Percentiles rank a stretch among this genome's conserved stretches.
phyloP scores from a whole-genome alignment of 2,113 vertebrate genomes.

The Laterallus jamaicensis region DNA sequence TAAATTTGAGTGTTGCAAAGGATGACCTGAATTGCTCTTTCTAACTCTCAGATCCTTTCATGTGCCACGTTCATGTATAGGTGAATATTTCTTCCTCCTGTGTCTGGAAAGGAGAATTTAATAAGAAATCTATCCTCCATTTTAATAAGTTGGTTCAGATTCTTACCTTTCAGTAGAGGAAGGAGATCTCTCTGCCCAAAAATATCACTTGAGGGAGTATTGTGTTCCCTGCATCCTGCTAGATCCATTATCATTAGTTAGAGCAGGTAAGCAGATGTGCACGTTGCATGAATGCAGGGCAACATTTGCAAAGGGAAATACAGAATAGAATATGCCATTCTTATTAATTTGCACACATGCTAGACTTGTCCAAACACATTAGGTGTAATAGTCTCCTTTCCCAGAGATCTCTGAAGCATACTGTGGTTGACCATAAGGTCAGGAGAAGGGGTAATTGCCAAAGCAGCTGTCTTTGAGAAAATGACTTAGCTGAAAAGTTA shows the following conservation, averaged over 20 bases:
- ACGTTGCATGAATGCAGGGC: constrained; percentile 30
- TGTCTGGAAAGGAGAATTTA: not conserved
- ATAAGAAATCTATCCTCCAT: not conserved
- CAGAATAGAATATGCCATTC: not conserved
- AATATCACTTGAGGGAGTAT: constrained; percentile 46
- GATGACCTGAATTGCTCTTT: not conserved
- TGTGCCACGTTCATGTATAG: not conserved
- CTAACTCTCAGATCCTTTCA: not conserved
- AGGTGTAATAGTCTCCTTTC: constrained; percentile 53
- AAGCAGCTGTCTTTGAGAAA: constrained; percentile 63
- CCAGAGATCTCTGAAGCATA: constrained; percentile 55
- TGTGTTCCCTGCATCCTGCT: constrained; percentile 54
- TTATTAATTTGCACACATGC: constrained; percentile 67
- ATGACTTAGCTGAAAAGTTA: constrained; percentile 21
- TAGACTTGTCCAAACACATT: constrained; percentile 68
- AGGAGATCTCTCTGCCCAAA: not conserved
- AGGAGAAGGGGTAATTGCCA: constrained; percentile 64
- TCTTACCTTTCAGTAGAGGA: not conserved
- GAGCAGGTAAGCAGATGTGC: constrained; percentile 74
- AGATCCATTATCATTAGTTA: constrained; percentile 61
- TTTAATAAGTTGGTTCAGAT: not conserved
- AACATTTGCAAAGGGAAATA: constrained; percentile 61
- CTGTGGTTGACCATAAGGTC: constrained; percentile 58
- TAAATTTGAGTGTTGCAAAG: not conserved
- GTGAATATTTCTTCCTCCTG: not conserved